These are phyloP conservation scores for Scaptomyza polygonia DNA, from an alignment of 2,888 invertebrate species.

Conservation along the genomic window DNA sequence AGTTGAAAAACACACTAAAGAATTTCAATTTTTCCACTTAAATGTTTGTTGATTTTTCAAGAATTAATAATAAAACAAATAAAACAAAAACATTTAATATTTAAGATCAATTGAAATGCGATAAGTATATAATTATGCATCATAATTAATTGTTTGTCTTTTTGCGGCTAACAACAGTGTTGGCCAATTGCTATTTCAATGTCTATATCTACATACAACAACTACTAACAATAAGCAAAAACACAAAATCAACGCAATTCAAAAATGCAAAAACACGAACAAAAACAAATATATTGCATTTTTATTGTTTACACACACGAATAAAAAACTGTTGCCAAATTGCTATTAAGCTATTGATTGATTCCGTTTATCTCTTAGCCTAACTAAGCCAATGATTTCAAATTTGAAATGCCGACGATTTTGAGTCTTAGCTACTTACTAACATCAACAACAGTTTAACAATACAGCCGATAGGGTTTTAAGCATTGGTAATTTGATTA, in stretches of 20 bases:
- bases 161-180: constrained; percentile 45
- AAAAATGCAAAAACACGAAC: constrained; percentile 12
- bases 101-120: constrained; percentile 57
- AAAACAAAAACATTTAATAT: constrained; percentile 23
- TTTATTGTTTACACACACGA: constrained; percentile 14
- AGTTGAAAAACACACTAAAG: constrained; percentile 6
- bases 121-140: constrained; percentile 47
- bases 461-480: not conserved
- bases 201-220: constrained; percentile 67
- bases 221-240: constrained; percentile 35
- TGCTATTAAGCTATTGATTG: constrained; percentile 9
- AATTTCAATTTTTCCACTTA: constrained; percentile 49
- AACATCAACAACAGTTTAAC: not conserved
- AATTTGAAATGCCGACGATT: not conserved
- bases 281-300: too few species aligned
- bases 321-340: constrained; percentile 11
- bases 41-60: constrained; percentile 62
- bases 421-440: not conserved
- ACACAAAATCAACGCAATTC: constrained; percentile 17
- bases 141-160: constrained; percentile 74
- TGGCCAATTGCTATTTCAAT: constrained; percentile 68
- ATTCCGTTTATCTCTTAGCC: not conserved
- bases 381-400: constrained; percentile 6
- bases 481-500: not conserved
- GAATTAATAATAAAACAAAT: constrained; percentile 24